phyloP scores from a whole-genome alignment of 37 sponge, comb jelly and placozoan genomes.

The Tethya wilhelma region DNA sequence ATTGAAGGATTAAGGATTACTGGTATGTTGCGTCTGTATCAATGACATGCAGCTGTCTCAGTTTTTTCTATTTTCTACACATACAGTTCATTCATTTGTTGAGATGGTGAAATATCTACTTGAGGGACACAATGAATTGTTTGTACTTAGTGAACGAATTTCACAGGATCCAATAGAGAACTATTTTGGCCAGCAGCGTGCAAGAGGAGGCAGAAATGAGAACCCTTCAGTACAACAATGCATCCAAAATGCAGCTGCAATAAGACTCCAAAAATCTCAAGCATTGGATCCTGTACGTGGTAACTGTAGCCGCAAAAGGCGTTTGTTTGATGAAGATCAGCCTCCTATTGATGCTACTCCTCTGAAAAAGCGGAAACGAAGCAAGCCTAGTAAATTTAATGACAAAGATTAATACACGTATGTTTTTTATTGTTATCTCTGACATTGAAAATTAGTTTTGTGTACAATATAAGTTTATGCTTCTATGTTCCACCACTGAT shows the following conservation, averaged over 20 bases:
- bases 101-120: conserved; percentile 11
- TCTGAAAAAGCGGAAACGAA: background rate
- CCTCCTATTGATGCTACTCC: conserved; percentile 5
- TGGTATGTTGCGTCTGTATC: background rate
- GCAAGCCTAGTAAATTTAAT: background rate
- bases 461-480: background rate
- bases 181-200: background rate
- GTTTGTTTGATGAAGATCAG: background rate
- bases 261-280: conserved; percentile 35
- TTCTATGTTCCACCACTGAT: background rate
- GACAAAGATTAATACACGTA: background rate
- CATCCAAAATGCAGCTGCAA: conserved; percentile 1
- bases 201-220: conserved; percentile 13
- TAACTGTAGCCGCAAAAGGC: conserved; percentile 21
- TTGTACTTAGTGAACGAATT: conserved; percentile 31
- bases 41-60: too few relatives aligned
- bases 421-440: background rate
- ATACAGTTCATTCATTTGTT: conserved; percentile 35
- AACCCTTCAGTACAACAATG: conserved; percentile 28
- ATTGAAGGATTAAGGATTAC: conserved; percentile 5
- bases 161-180: conserved; percentile 29
- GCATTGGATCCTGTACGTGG: conserved; percentile 27
- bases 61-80: conserved; percentile 5
- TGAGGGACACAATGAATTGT: conserved; percentile 6
- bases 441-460: too few relatives aligned